Base-by-base conservation (phyloP, 2,888 invertebrate genomes). In the Drosophila subquinaria region DNA sequence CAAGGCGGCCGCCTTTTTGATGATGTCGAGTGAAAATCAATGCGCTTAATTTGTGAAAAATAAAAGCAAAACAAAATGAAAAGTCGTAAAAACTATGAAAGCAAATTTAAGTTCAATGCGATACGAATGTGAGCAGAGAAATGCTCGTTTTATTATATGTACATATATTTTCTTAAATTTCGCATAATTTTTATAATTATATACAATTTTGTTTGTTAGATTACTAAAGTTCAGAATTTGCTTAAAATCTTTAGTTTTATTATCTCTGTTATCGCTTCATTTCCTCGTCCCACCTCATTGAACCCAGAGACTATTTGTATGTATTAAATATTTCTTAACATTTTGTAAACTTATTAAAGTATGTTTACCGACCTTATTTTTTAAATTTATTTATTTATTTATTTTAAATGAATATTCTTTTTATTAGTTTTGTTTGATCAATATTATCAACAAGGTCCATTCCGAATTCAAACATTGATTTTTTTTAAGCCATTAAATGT, bases 1-100 rank as follows among this genome's bases (percentile, higher is more conserved):
- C 35, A 55, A 57, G 47, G 13, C 73, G 23, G 75, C 56, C 48
- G 71, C 65, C 73, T 65, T 76, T 76, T 81, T 69, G 74, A 73
- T 74, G 73, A 72, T 79, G 77, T 80, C 77, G 77, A 82, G 88
- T 76, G 77, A 89, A 85, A 85, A 85, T 85, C 84, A 89, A 85
- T 85, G 86, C 71, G 79, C 79, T 82, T 79, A 81, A 66, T 81
- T 71, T 81, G 66, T 57, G 51, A 51, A 50, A 79, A 68, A 57
- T 57, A 59, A 48, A 59, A 59, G 13, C 9, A 59, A 48, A 59
- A 64, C 52, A 69, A 67, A 13, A 38, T 17, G 11, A 11, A 53
- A 65, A 36, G 27, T 23, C 23, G 23, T 48, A 23, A 59, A 56
- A 62, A 65, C 50, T 63, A 50, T 36, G 40, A 27, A 42, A n/a